Conservation (phyloP, 2,113 vertebrate genomes). For the Donacobius atricapilla region DNA sequence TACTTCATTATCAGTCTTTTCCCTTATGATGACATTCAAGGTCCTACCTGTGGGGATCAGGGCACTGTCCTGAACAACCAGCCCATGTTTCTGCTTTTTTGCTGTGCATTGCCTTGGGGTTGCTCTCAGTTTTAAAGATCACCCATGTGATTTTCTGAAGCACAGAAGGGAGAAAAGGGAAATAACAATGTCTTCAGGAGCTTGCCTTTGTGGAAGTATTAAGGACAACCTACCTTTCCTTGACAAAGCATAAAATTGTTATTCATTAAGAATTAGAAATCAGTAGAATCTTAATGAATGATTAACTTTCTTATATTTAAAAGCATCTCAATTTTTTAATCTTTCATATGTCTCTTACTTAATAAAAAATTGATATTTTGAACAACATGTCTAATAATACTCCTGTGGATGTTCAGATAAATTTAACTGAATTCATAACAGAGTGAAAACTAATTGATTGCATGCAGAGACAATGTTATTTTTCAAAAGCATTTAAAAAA, state of each 20-base stretch:
- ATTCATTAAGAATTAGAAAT: not conserved
- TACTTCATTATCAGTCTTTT: not conserved
- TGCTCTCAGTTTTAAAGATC: not conserved
- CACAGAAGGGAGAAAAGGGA: not conserved
- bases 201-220: not conserved
- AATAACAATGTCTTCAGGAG: not conserved
- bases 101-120: not conserved
- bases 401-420: not conserved
- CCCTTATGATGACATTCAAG: not conserved
- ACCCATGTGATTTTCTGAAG: not conserved
- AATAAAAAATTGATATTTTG: constrained; percentile 24
- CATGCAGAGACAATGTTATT: not conserved
- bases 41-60: not conserved
- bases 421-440: not conserved
- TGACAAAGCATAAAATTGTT: not conserved
- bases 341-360: not conserved
- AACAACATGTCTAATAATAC: not conserved
- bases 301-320: not conserved
- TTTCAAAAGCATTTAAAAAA: not conserved
- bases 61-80: not conserved
- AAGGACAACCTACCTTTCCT: not conserved
- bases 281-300: not conserved
- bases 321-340: not conserved
- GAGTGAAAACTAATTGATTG: not conserved
- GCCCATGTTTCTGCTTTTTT: not conserved